phyloP scores from a whole-genome alignment of 2,113 vertebrate species.

The Crotophaga sulcirostris region DNA sequence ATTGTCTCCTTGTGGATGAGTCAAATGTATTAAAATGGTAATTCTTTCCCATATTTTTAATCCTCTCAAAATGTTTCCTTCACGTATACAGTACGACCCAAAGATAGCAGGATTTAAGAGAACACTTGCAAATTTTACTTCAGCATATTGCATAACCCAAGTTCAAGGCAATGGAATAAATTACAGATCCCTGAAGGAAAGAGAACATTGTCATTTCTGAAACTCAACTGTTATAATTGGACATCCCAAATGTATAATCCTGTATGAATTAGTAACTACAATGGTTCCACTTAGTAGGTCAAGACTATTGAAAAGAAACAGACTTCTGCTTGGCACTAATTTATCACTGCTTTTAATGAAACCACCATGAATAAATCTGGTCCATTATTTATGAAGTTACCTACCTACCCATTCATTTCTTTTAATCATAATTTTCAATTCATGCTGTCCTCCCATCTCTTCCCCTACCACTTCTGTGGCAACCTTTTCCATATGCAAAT shows the following conservation, averaged over 20 bases:
- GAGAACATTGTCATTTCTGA: slow-evolving; percentile 51
- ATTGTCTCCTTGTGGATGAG: slow-evolving; percentile 55
- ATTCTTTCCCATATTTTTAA: slow-evolving; percentile 70
- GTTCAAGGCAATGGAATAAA: slow-evolving; percentile 33
- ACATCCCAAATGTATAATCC: slow-evolving; percentile 60
- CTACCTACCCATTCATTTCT: neutral
- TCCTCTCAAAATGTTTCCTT: slow-evolving; percentile 48
- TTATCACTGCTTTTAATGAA: slow-evolving; percentile 37
- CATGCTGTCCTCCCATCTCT: neutral
- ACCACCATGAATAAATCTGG: neutral
- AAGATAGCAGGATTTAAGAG: slow-evolving; percentile 64
- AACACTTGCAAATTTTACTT: slow-evolving; percentile 61
- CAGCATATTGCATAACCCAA: slow-evolving; percentile 28
- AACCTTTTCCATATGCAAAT: neutral
- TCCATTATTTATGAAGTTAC: slow-evolving; percentile 12
- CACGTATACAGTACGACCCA: slow-evolving; percentile 10
- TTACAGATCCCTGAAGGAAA: slow-evolving; percentile 63
- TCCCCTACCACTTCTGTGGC: neutral
- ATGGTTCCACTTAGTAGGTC: slow-evolving; percentile 44
- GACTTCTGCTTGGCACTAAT: slow-evolving; percentile 32
- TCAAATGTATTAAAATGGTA: slow-evolving; percentile 74
- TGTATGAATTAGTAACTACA: slow-evolving; percentile 58
- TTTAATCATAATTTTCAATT: neutral
- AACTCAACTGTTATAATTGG: slow-evolving; percentile 51
- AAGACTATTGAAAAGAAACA: slow-evolving; percentile 42